Evolutionary conservation across 2,888 invertebrate species (phyloP).

Genomic region (Mesoligia furuncula): DNA sequence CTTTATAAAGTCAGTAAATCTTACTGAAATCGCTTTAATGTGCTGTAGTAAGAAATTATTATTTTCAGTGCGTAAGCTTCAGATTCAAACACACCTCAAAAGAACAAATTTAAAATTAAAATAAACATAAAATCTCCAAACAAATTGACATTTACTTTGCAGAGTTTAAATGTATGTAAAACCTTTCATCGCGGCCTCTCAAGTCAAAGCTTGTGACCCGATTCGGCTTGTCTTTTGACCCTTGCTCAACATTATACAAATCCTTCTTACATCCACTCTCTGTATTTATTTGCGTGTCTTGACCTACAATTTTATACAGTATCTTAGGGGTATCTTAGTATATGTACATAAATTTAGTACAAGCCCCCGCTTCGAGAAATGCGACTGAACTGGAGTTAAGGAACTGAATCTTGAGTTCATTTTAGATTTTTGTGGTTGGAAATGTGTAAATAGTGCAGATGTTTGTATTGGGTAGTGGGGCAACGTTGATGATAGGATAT

Average conservation of each 20-base stretch:
- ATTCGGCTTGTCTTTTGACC: conserved; percentile 75
- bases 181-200: conserved; percentile 75
- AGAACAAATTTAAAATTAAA: conserved; percentile 35
- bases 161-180: conserved; percentile 78
- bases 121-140: conserved; percentile 49
- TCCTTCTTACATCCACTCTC: conserved; percentile 75
- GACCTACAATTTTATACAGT: conserved; percentile 76
- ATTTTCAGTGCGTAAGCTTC: background rate
- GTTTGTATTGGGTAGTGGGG: conserved; percentile 18
- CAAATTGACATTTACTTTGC: conserved; percentile 65
- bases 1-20: too few species aligned
- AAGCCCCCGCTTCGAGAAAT: conserved; percentile 59
- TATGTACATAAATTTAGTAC: conserved; percentile 73
- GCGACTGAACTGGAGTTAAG: conserved; percentile 60
- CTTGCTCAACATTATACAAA: conserved; percentile 77
- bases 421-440: conserved; percentile 56
- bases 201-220: conserved; percentile 73
- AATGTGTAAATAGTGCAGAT: conserved; percentile 21
- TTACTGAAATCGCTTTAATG: too few species aligned
- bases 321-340: conserved; percentile 68
- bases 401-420: conserved; percentile 62
- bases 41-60: too few species aligned
- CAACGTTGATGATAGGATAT: background rate
- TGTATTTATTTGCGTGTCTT: conserved; percentile 77
- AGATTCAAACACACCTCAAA: background rate